A percentile compares a stretch with the other conserved stretches of the same genome.
Evolutionary conservation across 2,888 invertebrate genomes (phyloP).

Genomic region (Cephonodes hylas): DNA sequence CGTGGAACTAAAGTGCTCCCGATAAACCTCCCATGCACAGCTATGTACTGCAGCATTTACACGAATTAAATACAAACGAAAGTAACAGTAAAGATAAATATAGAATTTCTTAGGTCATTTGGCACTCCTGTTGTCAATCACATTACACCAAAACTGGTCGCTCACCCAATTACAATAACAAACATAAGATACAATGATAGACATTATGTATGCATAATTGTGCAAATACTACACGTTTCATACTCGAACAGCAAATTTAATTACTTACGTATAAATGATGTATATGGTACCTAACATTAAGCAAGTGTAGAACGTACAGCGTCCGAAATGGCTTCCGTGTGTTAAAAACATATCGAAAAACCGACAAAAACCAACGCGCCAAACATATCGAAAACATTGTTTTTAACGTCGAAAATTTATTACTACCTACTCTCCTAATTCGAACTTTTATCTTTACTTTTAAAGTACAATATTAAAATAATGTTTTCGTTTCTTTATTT

Average conservation of each 20-base stretch:
- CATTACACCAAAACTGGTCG: constrained; percentile 29
- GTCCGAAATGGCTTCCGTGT: constrained; percentile 34
- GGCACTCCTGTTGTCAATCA: constrained; percentile 26
- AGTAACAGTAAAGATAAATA: constrained; percentile 24
- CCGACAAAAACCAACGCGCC: background rate
- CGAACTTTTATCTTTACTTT: constrained; percentile 42
- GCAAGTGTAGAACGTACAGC: constrained; percentile 24
- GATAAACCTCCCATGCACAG: background rate
- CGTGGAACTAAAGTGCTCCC: background rate
- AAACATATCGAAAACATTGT: constrained; percentile 18
- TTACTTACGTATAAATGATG: constrained; percentile 15
- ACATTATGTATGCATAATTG: background rate
- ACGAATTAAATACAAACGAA: constrained; percentile 21
- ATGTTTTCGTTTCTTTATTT: constrained; percentile 39
- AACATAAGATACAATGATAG: constrained; percentile 16
- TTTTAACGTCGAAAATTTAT: constrained; percentile 45
- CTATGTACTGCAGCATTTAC: background rate
- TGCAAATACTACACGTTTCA: constrained; percentile 7
- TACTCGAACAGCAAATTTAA: constrained; percentile 19
- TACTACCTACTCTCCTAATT: constrained; percentile 64
- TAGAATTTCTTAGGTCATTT: constrained; percentile 34
- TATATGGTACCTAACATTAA: constrained; percentile 25
- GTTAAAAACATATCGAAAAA: constrained; percentile 20
- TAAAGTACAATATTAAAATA: constrained; percentile 59
- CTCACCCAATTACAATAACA: constrained; percentile 26